Evolutionary conservation across 2,888 invertebrate species (phyloP), one percentile per base, ranked within the genome.

Genomic region (Drosophila paranaensis): DNA sequence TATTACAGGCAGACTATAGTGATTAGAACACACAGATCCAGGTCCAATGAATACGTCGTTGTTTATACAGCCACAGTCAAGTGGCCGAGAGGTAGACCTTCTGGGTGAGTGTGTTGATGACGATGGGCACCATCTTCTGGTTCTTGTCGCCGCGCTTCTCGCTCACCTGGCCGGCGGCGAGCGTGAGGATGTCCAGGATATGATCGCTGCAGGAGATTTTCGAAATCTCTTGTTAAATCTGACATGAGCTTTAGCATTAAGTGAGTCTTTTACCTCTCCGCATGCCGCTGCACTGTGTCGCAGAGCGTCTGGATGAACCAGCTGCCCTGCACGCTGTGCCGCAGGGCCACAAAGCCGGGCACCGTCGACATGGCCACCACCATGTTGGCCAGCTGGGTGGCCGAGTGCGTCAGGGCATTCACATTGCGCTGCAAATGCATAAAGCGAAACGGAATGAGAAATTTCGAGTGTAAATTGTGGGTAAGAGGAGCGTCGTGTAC

Each of bases 231-330:
- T 8, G 16, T 42, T 10, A 9, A 16, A 16, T n/a, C 10, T 3
- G 42, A n/a, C 42, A 20, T 42, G 16, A 42, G 13, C 42, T 13
- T 13, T 2, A 11, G n/a, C 25, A 20, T 20, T 20, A 2, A 20
- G 20, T 20, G 20, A 20, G 20, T 2, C 20, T 20, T 20, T 66
- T 66, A 92, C 91, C 80, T 85, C 50, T 81, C 81, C 1, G 89
- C 89, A 35, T 86, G 53, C n/a, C 73, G 57, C 2, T 71, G 48
- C 2, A 92, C 79, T 35, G 84, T 82, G 20, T 90, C 75, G 72
- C 91, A 92, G 1, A 93, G 65, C 1, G 91, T 88, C 66, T 93
- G 92, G 45, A 93, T 92, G 65, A 92, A 93, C 93, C 93, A 93
- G 43, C 91, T 90, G 14, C 93, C 93, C 0, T 65, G 56, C 27